These are phyloP conservation scores for Varecia variegata DNA, from an alignment of 2,797 vertebrate species.

Conservation along the genomic window DNA sequence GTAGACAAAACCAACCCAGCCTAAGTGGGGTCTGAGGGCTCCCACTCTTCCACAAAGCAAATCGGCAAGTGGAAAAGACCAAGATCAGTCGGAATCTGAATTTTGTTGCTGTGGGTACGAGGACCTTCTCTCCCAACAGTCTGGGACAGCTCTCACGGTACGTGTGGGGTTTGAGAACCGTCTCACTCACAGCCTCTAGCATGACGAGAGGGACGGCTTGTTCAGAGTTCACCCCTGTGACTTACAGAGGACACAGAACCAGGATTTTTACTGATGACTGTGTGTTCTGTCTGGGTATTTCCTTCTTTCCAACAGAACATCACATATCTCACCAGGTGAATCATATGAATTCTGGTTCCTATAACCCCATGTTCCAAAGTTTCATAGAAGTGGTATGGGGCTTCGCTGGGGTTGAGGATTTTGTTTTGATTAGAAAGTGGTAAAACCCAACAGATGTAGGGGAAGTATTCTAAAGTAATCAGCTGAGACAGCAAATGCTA, in stretches of 20 bases:
- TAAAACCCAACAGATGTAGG: not conserved
- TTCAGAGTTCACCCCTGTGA: not conserved
- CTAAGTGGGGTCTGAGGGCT: not conserved
- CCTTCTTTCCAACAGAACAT: not conserved
- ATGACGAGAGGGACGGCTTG: not conserved
- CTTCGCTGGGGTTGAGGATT: not conserved
- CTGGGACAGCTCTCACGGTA: not conserved
- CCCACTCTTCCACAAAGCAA: not conserved
- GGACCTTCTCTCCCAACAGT: not conserved
- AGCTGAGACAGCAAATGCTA: not conserved
- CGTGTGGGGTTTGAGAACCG: not conserved
- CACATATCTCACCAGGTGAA: not conserved
- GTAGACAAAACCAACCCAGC: not conserved
- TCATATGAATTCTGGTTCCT: not conserved
- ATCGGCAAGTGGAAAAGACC: not conserved
- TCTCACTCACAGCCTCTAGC: not conserved
- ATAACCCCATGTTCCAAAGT: not conserved
- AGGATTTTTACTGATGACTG: not conserved
- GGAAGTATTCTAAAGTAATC: slow-evolving; percentile 12
- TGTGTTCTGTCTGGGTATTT: not conserved
- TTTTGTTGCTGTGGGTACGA: not conserved
- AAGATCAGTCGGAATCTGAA: not conserved
- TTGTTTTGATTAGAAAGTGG: not conserved
- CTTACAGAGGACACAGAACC: not conserved
- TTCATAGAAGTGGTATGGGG: not conserved